Evolutionary conservation across 1,140 invertebrate species (phyloP).

Genomic region (Augochlora pura): DNA sequence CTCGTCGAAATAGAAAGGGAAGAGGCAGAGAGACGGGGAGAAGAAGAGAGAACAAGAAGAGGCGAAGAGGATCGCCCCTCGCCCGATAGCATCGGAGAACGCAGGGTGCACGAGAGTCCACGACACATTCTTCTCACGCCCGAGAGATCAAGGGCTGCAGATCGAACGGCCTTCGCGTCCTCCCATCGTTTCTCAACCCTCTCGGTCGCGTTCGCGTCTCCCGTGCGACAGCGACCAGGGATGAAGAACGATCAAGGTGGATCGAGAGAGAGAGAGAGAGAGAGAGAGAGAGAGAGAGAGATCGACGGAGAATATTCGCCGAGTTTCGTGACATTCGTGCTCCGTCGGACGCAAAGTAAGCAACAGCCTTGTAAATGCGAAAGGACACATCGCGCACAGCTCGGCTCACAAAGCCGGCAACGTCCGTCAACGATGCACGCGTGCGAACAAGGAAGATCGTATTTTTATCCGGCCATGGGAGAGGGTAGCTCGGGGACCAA

Average conservation of each 20-base stretch:
- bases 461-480: conserved; percentile 20
- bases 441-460: conserved; percentile 16
- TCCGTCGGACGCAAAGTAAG: conserved; percentile 35
- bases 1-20: background rate
- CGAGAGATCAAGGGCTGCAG: conserved; percentile 42
- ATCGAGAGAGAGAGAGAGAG: too few relatives aligned
- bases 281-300: too few relatives aligned
- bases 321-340: conserved; percentile 49
- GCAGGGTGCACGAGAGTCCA: too few relatives aligned
- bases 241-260: too few relatives aligned
- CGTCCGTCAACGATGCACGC: background rate
- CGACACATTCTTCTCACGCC: too few relatives aligned
- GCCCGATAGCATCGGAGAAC: too few relatives aligned
- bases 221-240: background rate
- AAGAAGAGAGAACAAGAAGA: conserved; percentile 4
- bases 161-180: background rate
- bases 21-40: background rate
- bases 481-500: too few relatives aligned
- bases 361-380: conserved; percentile 14
- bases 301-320: background rate
- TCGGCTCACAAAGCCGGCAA: background rate
- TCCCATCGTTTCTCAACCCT: background rate
- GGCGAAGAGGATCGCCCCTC: conserved; percentile 10
- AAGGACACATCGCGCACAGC: background rate
- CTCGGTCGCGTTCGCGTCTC: background rate